Conservation (phyloP, 2,888 invertebrate genomes). For the Scaeva pyrastri region DNA sequence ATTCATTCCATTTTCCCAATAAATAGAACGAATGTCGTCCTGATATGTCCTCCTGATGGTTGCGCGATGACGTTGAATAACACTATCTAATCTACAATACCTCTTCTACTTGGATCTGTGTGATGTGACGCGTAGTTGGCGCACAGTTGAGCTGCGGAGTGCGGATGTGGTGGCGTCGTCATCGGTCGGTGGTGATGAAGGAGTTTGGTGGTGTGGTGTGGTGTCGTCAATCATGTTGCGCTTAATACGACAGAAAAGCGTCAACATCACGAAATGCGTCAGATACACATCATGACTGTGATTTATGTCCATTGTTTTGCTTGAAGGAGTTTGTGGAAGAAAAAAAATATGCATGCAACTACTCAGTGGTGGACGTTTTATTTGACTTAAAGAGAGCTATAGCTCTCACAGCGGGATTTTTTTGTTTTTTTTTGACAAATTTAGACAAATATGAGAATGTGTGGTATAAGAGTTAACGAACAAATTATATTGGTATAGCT, state of each 20-base stretch:
- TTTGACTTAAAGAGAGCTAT: not conserved
- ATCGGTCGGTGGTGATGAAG: too few relatives aligned
- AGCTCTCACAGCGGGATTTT: not conserved
- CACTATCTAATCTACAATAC: too few relatives aligned
- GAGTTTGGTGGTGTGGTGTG: not conserved
- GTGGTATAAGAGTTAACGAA: too few relatives aligned
- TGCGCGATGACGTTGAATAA: not conserved
- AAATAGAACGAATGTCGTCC: slow-evolving; percentile 23
- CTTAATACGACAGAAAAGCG: slow-evolving; percentile 22
- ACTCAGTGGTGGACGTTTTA: not conserved
- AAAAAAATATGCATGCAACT: too few relatives aligned
- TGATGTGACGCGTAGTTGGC: not conserved
- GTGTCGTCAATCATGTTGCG: slow-evolving; percentile 18
- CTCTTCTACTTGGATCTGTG: not conserved
- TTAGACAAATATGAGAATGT: too few relatives aligned
- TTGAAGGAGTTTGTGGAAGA: not conserved
- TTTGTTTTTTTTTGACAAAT: too few relatives aligned
- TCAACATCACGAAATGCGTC: slow-evolving; percentile 56
- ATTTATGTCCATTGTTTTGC: slow-evolving; percentile 50
- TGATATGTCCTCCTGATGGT: not conserved
- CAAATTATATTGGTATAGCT: too few relatives aligned
- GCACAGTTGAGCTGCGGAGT: not conserved
- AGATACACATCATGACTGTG: slow-evolving; percentile 57
- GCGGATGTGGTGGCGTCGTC: not conserved
- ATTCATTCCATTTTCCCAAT: slow-evolving; percentile 34